Base-by-base conservation (phyloP, 2,113 vertebrate genomes). In the Notothenia coriiceps region DNA sequence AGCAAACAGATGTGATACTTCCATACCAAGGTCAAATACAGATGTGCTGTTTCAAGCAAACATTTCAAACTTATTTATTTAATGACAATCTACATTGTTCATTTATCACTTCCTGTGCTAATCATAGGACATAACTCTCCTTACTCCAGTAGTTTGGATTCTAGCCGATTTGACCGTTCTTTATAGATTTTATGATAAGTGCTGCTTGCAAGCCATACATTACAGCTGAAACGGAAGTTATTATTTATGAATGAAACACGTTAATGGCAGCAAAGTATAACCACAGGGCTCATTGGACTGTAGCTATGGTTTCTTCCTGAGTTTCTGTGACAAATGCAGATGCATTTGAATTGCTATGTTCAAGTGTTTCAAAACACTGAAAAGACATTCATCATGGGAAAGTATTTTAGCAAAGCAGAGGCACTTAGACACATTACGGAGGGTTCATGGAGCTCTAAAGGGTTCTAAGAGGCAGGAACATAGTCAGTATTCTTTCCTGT, bases 161-260 rank as follows among this genome's bases (percentile, higher is more conserved):
- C 74, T 44, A 52, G 59, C 47, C 22, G 10, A 76, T 66, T 77
- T 82, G 77, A 83, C 64, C 74, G 51, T 13, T 8, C 35, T 40
- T 11, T 84, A 89, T 88, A 33, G 84, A 90, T 90, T 89, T 91
- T 88, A 84, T 84, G 78, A 86, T 92, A 88, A 89, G 90, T 91
- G 91, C 83, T 77, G 52, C 65, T 82, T 70, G 66, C 60, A 72
- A 73, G 72, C 56, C 67, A 50, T 74, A 80, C 81, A 88, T 88
- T 91, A 90, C 44, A 60, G 76, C 75, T 14, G 57, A 44, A 46
- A 72, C 83, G 88, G 89, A 93, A 92, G 85, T 88, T 79, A 88
- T 93, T 92, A 90, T 91, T 92, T 90, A 92, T 92, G 87, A 93
- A 93, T 93, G 86, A 85, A 85, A 77, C 44, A 0, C 44, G 76